Conservation (phyloP, 2,888 invertebrate genomes). For the Microctonus hyperodae region DNA sequence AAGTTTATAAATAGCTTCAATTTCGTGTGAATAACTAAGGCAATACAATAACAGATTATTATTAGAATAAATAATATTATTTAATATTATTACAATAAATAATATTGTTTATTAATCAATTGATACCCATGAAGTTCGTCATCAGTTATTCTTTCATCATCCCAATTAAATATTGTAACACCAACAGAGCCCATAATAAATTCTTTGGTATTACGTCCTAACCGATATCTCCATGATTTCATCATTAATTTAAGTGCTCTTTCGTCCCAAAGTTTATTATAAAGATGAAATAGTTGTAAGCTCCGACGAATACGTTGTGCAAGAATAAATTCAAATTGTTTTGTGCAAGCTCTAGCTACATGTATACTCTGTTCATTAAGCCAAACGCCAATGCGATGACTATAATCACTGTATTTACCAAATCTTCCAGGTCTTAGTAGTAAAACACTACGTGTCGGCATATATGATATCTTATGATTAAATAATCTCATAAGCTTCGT, state of each 20-base stretch:
- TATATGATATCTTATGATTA: constrained; percentile 11
- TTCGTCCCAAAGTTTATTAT: constrained; percentile 72
- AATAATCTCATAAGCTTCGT: constrained; percentile 3
- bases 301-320: constrained; percentile 71
- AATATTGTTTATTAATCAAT: constrained; percentile 3
- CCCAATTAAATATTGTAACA: constrained; percentile 70
- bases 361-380: constrained; percentile 50
- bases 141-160: constrained; percentile 67
- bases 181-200: constrained; percentile 68
- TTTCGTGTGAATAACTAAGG: constrained; percentile 65
- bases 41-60: constrained; percentile 20
- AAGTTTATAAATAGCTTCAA: constrained; percentile 67
- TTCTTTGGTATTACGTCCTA: constrained; percentile 65
- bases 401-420: constrained; percentile 45
- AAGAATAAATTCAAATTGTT: constrained; percentile 57
- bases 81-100: background rate
- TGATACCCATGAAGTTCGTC: constrained; percentile 65
- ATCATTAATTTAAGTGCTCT: constrained; percentile 67
- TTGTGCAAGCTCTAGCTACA: constrained; percentile 48
- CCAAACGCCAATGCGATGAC: constrained; percentile 48
- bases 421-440: constrained; percentile 27
- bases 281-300: constrained; percentile 71
- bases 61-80: background rate
- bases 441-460: background rate
- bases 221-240: constrained; percentile 61